A percentile compares a stretch with the other conserved stretches of the same genome.
phyloP scores from a whole-genome alignment of 2,888 invertebrate genomes.

The Galerucella calmariensis region DNA sequence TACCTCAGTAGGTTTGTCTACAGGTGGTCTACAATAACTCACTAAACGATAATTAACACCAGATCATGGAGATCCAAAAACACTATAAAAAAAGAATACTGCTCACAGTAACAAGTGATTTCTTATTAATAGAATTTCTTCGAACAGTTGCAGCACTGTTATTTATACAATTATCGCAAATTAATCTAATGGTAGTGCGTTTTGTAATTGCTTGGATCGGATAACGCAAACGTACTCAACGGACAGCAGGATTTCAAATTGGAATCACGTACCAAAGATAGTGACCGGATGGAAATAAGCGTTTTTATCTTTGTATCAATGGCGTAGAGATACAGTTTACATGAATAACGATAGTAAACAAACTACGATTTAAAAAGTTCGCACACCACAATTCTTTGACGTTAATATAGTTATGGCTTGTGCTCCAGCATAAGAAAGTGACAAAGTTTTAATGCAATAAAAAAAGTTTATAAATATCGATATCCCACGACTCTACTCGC shows the following conservation, averaged over 20 bases:
- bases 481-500: too few species aligned
- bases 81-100: too few species aligned
- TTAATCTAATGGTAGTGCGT: not conserved
- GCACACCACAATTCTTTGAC: too few species aligned
- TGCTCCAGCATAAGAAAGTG: too few species aligned
- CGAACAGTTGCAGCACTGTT: not conserved
- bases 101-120: not conserved
- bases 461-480: too few species aligned
- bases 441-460: too few species aligned
- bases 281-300: conserved; percentile 16
- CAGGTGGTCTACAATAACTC: too few species aligned
- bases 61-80: too few species aligned
- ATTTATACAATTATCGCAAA: not conserved
- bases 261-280: conserved; percentile 13
- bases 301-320: not conserved
- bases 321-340: not conserved
- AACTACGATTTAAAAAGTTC: not conserved
- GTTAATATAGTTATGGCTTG: too few species aligned
- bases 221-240: not conserved
- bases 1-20: too few species aligned
- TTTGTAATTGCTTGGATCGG: not conserved
- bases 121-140: not conserved
- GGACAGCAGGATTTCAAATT: not conserved
- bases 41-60: too few species aligned
- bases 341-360: not conserved